phyloP scores from a whole-genome alignment of 2,797 vertebrate genomes.

The Linurgus olivaceus region DNA sequence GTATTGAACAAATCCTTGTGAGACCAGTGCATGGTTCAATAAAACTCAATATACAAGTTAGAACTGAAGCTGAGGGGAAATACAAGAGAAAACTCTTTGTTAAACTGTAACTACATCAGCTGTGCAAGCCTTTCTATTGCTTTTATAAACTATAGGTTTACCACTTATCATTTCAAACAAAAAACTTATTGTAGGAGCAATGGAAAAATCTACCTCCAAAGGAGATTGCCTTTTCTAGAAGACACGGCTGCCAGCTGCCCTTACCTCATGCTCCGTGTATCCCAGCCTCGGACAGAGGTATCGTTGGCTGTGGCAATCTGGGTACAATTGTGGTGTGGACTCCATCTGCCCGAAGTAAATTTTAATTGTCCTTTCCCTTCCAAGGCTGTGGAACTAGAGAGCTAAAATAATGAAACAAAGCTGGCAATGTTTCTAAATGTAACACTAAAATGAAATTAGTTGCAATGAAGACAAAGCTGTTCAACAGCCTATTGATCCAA shows the following conservation, averaged over 20 bases:
- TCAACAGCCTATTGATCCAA: background rate
- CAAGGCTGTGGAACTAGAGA: constrained; percentile 85
- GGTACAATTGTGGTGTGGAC: constrained; percentile 94
- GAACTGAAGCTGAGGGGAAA: background rate
- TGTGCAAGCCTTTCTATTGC: background rate
- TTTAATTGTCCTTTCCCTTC: constrained; percentile 96
- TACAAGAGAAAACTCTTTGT: background rate
- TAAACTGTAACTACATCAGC: background rate
- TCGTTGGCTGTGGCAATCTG: constrained; percentile 95
- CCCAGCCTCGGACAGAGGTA: constrained; percentile 91
- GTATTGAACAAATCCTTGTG: background rate
- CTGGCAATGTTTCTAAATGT: background rate
- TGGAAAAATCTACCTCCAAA: background rate
- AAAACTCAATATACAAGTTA: background rate
- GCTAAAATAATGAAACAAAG: constrained; percentile 70
- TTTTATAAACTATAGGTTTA: background rate
- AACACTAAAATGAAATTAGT: background rate
- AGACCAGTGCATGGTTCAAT: background rate
- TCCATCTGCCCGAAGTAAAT: constrained; percentile 94
- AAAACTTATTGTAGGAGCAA: background rate
- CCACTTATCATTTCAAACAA: background rate
- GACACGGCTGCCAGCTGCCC: background rate
- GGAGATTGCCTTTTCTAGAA: background rate
- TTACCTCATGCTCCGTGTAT: constrained; percentile 94
- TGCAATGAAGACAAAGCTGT: background rate